Evolutionary conservation across 2,113 vertebrate genomes (phyloP), one percentile per base, ranked within the genome.

Genomic region (Thermophis baileyi): DNA sequence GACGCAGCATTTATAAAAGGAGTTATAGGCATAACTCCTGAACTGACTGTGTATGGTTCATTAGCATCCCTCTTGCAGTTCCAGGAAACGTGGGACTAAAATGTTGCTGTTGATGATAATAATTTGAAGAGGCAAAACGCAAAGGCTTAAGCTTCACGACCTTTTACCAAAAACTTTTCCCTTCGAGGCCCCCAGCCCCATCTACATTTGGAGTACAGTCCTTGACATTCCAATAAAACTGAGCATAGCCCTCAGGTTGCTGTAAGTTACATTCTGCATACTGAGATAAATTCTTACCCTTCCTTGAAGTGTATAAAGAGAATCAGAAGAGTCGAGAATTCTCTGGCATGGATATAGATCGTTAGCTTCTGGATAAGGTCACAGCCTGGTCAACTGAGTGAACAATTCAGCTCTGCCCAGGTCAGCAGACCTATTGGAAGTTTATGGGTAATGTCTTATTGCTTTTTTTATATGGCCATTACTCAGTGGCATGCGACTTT

Each of bases 291-390:
- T 30, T 27, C 44, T 54, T 51, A 22, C 18, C n/a, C 16, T 92
- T 88, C 49, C 53, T 24, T 46, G 25, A 35, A 74, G 50, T 35
- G 8, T 25, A 69, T 16, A 5, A 81, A 4, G 9, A 49, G 50
- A 49, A 55, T 89, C 51, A 0, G 27, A 51, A 40, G 92, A 60
- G 30, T 10, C 0, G 0, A 50, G 89, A 0, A 1, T 30, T 89
- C 14, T 87, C 14, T 3, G 0, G 0, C 0, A 81, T 44, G 25
- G 4, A 91, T 30, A 30, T 50, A 87, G n/a, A 35, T 74, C 18
- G 14, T 35, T 74, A 81, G 74, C 18, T 81, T 81, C 74, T 44
- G 6, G 35, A 81, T 22, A 81, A 81, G 74, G 35, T 81, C 74
- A 81, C 74, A 81, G 74, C n/a, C 74, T 81, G 74, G 74, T 81